Conservation (phyloP, 2,113 vertebrate genomes). For the Periophthalmodon schlosseri region DNA sequence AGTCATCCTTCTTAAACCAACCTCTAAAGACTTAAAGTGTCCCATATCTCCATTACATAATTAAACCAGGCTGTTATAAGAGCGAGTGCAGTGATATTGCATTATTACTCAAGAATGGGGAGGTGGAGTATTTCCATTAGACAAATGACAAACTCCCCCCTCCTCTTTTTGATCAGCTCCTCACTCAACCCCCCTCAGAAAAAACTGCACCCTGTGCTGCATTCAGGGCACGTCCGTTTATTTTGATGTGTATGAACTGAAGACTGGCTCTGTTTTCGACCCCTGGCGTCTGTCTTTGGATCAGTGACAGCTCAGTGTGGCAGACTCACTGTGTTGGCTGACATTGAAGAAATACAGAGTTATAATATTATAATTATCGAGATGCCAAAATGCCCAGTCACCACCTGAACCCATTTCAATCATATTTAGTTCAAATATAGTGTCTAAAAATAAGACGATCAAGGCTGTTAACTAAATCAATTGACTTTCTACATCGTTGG, state of each 20-base stretch:
- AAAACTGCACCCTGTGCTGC: background rate
- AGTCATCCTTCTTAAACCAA: background rate
- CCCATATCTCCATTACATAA: background rate
- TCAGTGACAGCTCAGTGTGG: conserved; percentile 26
- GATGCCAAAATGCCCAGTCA: conserved; percentile 18
- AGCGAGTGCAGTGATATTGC: conserved; percentile 28
- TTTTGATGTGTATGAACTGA: conserved; percentile 52
- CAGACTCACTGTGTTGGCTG: conserved; percentile 63
- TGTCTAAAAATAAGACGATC: background rate
- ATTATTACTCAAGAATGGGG: conserved; percentile 12
- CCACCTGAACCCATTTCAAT: background rate
- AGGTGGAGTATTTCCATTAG: conserved; percentile 65
- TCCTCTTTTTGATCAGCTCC: conserved; percentile 38
- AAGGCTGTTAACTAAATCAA: too few relatives aligned
- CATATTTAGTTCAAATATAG: background rate
- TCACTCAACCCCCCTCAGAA: conserved; percentile 6
- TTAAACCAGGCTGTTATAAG: background rate
- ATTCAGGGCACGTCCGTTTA: conserved; percentile 58
- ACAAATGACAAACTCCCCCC: conserved; percentile 60
- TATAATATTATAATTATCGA: background rate
- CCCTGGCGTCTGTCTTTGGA: conserved; percentile 33
- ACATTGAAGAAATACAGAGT: conserved; percentile 59
- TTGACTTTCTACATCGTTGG: too few relatives aligned
- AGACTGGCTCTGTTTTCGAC: background rate
- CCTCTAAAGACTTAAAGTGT: background rate